Percentiles rank a stretch among this genome's conserved stretches.
Conservation (phyloP, 2,113 vertebrate genomes). For the Tetraodon nigroviridis region DNA sequence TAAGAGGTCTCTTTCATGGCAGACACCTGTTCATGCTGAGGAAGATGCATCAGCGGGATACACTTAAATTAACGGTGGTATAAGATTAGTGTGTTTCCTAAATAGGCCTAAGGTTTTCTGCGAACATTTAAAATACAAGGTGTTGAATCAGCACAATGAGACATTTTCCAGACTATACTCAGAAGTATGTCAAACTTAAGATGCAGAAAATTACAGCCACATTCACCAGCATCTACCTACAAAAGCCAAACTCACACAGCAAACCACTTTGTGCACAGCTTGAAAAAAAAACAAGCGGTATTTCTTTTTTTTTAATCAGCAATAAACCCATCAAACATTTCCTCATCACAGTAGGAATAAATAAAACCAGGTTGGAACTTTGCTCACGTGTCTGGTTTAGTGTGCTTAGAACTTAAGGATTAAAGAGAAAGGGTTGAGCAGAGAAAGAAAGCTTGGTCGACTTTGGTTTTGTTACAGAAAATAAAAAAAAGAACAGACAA, state of each 20-base stretch:
- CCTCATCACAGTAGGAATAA: constrained; percentile 63
- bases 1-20: constrained; percentile 19
- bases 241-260: constrained; percentile 55
- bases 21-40: constrained; percentile 28
- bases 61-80: constrained; percentile 13
- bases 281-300: constrained; percentile 42
- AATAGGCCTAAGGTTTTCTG: constrained; percentile 6
- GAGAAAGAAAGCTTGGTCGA: constrained; percentile 61
- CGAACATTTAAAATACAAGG: constrained; percentile 2
- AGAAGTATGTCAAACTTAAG: not conserved
- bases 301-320: constrained; percentile 36
- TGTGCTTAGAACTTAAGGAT: constrained; percentile 67
- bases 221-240: constrained; percentile 44
- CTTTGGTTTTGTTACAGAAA: constrained; percentile 77
- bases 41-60: constrained; percentile 6
- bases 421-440: constrained; percentile 36
- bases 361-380: constrained; percentile 62
- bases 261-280: constrained; percentile 64
- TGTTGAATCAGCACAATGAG: constrained; percentile 8
- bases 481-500: constrained; percentile 56
- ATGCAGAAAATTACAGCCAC: constrained; percentile 31
- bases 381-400: constrained; percentile 50
- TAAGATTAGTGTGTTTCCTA: constrained; percentile 2
- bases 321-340: constrained; percentile 56
- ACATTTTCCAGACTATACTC: not conserved